phyloP scores from a whole-genome alignment of 2,888 invertebrate genomes.

The Acronicta aceris region DNA sequence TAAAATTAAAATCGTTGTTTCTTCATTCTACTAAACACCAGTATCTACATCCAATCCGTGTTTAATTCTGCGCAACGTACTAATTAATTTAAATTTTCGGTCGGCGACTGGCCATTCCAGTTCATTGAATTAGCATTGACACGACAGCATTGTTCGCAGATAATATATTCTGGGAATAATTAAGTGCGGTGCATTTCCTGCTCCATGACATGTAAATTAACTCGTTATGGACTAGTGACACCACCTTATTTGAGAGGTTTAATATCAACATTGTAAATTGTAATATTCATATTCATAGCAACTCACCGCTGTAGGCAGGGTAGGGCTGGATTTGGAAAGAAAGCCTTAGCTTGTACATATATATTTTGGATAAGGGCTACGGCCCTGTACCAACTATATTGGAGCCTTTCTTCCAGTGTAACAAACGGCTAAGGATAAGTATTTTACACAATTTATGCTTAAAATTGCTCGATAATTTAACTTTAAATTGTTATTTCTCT shows the following conservation, averaged over 20 bases:
- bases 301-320: too few species aligned
- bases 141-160: constrained; percentile 24
- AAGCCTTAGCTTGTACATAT: too few species aligned
- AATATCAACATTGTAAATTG: not conserved
- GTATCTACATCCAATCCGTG: not conserved
- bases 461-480: not conserved
- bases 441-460: too few species aligned
- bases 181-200: constrained; percentile 4
- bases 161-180: constrained; percentile 25
- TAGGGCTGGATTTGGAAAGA: too few species aligned
- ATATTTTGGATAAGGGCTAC: too few species aligned
- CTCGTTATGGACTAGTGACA: constrained; percentile 17
- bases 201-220: constrained; percentile 20
- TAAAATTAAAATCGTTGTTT: too few species aligned
- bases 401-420: too few species aligned
- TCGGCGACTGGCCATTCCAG: constrained; percentile 22
- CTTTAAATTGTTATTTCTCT: not conserved
- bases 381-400: too few species aligned
- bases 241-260: not conserved
- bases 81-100: constrained; percentile 18
- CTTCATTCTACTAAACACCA: too few species aligned
- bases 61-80: not conserved
- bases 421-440: too few species aligned
- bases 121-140: constrained; percentile 54
- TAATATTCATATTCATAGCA: too few species aligned